These are phyloP conservation scores for Psilopsiagon aurifrons DNA, from an alignment of 2,113 vertebrate genomes.

Conservation along the genomic window DNA sequence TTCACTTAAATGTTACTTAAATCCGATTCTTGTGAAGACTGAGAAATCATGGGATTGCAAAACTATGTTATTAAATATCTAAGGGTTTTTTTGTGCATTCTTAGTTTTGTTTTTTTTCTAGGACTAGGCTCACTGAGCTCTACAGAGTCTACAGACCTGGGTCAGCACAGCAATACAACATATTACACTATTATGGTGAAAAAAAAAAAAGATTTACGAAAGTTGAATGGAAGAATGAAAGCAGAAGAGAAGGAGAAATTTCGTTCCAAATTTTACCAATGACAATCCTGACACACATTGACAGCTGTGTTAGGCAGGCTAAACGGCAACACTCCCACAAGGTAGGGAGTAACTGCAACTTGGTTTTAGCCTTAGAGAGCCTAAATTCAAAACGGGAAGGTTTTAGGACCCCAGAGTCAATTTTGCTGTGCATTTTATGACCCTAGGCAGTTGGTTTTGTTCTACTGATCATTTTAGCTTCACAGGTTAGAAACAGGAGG, in stretches of 20 bases:
- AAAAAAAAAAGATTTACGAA: background rate
- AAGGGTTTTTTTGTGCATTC: fast-evolving
- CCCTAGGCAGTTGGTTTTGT: background rate
- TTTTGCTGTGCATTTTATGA: background rate
- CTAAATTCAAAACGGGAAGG: background rate
- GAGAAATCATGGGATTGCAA: background rate
- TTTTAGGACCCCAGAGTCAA: background rate
- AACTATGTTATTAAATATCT: background rate
- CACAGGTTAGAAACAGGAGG: background rate
- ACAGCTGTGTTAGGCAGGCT: background rate
- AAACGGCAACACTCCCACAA: background rate
- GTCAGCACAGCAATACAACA: background rate
- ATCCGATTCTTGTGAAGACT: background rate
- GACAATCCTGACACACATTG: background rate
- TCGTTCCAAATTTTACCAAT: background rate
- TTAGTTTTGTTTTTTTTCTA: background rate
- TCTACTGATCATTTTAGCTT: background rate
- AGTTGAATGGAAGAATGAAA: background rate
- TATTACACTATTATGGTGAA: background rate
- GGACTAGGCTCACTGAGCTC: background rate
- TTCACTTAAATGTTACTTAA: background rate
- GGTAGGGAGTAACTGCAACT: background rate
- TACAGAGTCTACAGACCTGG: background rate
- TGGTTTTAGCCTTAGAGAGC: background rate
- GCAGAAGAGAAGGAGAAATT: background rate